A percentile compares a stretch with the other conserved stretches of the same genome.
These are phyloP conservation scores for Orthosia gracilis DNA, from an alignment of 2,888 invertebrate genomes.

Conservation along the genomic window DNA sequence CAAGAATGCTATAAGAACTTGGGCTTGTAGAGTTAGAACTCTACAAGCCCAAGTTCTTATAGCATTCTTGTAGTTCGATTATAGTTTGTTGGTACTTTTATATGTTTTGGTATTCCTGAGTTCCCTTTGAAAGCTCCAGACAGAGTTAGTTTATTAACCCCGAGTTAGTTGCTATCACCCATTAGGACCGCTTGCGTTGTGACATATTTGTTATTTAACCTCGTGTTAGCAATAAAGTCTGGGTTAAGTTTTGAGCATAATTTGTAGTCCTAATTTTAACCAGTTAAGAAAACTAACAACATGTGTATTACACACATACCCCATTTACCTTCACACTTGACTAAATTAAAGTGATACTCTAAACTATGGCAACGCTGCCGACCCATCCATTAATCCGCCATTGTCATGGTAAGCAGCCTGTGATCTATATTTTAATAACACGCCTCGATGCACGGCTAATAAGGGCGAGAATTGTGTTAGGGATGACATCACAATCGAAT, in stretches of 20 bases:
- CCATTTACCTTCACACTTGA: constrained; percentile 58
- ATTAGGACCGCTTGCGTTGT: too few species aligned
- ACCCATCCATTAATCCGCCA: constrained; percentile 75
- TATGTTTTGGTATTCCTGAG: too few species aligned
- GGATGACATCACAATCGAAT: constrained; percentile 55
- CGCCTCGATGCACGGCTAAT: constrained; percentile 83
- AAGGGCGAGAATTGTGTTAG: constrained; percentile 83
- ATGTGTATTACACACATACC: constrained; percentile 49
- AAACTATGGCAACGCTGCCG: constrained; percentile 50
- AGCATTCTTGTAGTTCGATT: too few species aligned
- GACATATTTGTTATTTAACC: too few species aligned
- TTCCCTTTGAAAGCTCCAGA: too few species aligned
- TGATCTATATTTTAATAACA: constrained; percentile 89
- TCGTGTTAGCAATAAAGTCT: neutral
- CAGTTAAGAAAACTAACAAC: constrained; percentile 15
- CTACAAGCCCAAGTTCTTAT: too few species aligned
- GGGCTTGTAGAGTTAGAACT: too few species aligned
- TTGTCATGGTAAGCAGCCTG: constrained; percentile 82
- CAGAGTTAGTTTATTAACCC: too few species aligned
- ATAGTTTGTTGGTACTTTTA: too few species aligned
- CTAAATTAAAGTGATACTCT: constrained; percentile 57
- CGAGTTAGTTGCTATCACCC: too few species aligned
- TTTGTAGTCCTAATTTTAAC: neutral
- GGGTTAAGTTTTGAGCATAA: neutral
- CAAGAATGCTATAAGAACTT: too few species aligned